phyloP scores from a whole-genome alignment of 2,888 invertebrate species.

The Leucophora obtusa region DNA sequence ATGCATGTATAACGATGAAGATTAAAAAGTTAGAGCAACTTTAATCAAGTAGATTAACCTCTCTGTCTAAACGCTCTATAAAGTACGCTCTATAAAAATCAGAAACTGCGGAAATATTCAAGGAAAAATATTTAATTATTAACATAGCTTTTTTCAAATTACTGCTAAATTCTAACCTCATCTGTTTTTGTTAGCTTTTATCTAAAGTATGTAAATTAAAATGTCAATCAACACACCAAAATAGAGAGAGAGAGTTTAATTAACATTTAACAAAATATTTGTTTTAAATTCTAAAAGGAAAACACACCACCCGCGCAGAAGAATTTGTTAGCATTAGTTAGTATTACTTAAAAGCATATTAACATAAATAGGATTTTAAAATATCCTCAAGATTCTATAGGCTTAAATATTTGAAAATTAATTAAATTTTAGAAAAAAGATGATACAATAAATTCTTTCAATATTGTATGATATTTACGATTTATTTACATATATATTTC shows the following conservation, averaged over 20 bases:
- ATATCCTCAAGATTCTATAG: background rate
- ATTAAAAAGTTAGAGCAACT: no score
- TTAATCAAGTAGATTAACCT: no score
- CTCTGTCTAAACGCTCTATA: no score
- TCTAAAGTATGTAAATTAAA: conserved; percentile 24
- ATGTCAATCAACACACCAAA: conserved; percentile 42
- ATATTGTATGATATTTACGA: no score
- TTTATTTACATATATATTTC: no score
- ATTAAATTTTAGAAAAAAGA: no score
- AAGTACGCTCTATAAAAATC: no score
- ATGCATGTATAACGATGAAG: no score
- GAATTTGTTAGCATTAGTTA: background rate
- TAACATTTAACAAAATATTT: conserved; percentile 30
- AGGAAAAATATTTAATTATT: no score
- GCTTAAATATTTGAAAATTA: background rate
- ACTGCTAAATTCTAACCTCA: background rate
- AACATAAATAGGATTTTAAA: conserved; percentile 6
- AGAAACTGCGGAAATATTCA: no score
- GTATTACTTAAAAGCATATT: background rate
- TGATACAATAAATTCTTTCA: no score
- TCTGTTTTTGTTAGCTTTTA: conserved; percentile 13
- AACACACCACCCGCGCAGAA: background rate
- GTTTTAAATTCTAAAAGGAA: conserved; percentile 1
- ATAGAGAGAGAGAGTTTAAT: conserved; percentile 18
- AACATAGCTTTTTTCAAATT: background rate